Conservation (phyloP, 2,113 vertebrate genomes). For the Blennius ocellaris region DNA sequence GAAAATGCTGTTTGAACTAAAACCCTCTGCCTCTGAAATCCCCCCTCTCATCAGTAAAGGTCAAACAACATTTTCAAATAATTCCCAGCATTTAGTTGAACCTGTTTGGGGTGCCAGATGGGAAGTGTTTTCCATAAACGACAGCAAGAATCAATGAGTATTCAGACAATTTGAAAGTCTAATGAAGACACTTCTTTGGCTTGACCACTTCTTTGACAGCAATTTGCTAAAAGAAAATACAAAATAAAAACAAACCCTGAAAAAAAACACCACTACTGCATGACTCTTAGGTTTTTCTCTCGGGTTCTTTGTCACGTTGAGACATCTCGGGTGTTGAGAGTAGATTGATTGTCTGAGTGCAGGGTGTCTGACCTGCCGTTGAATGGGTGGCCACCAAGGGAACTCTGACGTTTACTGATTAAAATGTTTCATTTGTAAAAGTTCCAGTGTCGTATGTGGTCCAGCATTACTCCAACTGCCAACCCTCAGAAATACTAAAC, state of each 20-base stretch:
- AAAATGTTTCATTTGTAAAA: slow-evolving; percentile 6
- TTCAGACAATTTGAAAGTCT: slow-evolving; percentile 57
- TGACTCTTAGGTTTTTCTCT: slow-evolving; percentile 20
- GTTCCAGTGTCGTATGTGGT: background rate
- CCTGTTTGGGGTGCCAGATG: slow-evolving; percentile 37
- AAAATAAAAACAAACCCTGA: too few species aligned
- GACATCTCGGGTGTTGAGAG: slow-evolving; percentile 31
- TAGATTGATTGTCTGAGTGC: slow-evolving; percentile 65
- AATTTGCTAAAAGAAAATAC: background rate
- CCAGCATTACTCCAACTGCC: slow-evolving; percentile 10
- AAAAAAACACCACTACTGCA: background rate
- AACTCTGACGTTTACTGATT: slow-evolving; percentile 5
- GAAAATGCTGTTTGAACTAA: background rate
- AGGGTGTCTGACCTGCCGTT: slow-evolving; percentile 51
- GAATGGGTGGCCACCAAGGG: slow-evolving; percentile 34
- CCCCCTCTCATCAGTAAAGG: slow-evolving; percentile 1
- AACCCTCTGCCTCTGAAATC: background rate
- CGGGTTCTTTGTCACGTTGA: slow-evolving; percentile 29
- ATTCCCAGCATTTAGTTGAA: slow-evolving; percentile 42
- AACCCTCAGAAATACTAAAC: background rate
- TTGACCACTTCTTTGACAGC: slow-evolving; percentile 46
- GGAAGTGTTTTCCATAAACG: slow-evolving; percentile 24
- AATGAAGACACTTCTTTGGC: slow-evolving; percentile 41
- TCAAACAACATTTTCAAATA: slow-evolving; percentile 37
- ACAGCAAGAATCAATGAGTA: slow-evolving; percentile 43